Evolutionary conservation across 2,888 invertebrate species (phyloP), one percentile per base, ranked within the genome.

Genomic region (Leistus spinibarbis): DNA sequence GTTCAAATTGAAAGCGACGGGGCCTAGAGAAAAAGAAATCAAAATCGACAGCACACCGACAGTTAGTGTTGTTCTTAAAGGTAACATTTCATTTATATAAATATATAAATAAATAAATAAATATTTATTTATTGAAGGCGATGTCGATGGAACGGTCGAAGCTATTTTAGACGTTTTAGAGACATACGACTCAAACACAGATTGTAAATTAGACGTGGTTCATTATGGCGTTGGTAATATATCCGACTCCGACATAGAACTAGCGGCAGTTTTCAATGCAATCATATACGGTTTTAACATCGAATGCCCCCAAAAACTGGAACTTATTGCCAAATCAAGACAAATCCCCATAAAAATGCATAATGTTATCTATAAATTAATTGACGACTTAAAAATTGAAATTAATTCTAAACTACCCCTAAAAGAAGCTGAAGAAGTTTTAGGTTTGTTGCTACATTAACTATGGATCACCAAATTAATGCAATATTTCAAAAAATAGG

Each of bases 141-240:
- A 99, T 86, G 98, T 99, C 1, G 94, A 96, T 84, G 99, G 99
- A 0, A 97, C 97, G 0, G 91, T 98, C 60, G 99, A 99, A 85
- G 98, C 99, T 0, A 94, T 99, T 78, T 85, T 98, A 77, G 95
- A 98, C 83, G 93, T 96, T 9, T 83, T 99, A 71, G 94, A 94
- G 79, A 94, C 96, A 0, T 99, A 98, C 82, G 89, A 93, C 79
- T 89, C 89, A n/a, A 87, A 90, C 69, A 88, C 90, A 1, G 85
- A 85, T 4, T 98, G 97, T 80, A 89, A 90, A 63, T 87, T 99
- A 13, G 93, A 96, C 80, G 85, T 99, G 2, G 91, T 99, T 53
- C 94, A 96, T 84, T 96, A 93, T 83, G 98, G 95, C 0, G 95
- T 99, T 1, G 99, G 99, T 0, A 89, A 92, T 62, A 89, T 98